phyloP scores from a whole-genome alignment of 2,797 vertebrate species.

The Rhinella marina region DNA sequence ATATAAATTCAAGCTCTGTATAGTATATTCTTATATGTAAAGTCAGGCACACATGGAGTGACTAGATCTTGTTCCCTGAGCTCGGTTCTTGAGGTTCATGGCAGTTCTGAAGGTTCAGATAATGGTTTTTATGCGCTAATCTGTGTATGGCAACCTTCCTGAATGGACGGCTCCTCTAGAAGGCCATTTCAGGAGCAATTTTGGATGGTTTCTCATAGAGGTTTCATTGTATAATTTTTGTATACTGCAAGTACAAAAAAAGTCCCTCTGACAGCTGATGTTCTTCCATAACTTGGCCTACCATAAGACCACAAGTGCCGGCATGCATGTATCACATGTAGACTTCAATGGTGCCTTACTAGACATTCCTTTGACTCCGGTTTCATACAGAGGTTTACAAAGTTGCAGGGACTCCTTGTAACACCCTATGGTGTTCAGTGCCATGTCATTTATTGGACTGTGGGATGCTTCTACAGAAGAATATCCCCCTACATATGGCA shows the following conservation, averaged over 20 bases:
- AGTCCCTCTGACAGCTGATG: not conserved
- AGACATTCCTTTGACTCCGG: no score
- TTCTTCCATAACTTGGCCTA: not conserved
- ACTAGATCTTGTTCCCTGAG: not conserved
- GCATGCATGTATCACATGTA: no score
- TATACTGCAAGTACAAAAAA: not conserved
- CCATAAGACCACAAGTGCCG: not conserved
- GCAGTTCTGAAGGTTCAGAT: not conserved
- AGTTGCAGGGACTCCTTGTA: no score
- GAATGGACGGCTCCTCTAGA: no score
- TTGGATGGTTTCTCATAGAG: no score
- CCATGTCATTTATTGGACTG: not conserved
- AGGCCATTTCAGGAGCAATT: no score
- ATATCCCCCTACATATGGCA: not conserved
- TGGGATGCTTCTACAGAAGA: not conserved
- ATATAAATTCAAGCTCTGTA: not conserved
- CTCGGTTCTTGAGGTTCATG: not conserved
- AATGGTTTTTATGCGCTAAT: not conserved
- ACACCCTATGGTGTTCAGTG: no score
- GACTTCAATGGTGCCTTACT: not conserved
- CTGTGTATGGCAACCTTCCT: not conserved
- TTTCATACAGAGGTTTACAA: no score
- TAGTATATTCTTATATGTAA: not conserved
- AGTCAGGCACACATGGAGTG: not conserved
- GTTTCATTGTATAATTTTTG: no score